phyloP scores from a whole-genome alignment of 2,888 invertebrate genomes.

The Cabera pusaria region DNA sequence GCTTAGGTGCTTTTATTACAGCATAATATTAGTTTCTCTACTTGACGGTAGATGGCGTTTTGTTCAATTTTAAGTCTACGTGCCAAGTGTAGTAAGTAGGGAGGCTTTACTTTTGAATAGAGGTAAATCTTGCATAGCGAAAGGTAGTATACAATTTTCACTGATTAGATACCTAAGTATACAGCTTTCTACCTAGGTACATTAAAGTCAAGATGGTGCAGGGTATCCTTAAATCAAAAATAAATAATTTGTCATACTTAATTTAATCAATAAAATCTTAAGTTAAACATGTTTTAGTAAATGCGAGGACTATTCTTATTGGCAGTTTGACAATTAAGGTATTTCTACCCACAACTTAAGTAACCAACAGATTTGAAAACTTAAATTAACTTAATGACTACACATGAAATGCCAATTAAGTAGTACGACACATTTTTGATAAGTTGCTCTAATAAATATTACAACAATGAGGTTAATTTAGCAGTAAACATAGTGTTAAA shows the following conservation, averaged over 20 bases:
- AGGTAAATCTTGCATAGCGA: no score
- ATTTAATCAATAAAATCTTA: conserved; percentile 38
- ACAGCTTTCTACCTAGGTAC: no score
- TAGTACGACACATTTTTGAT: conserved; percentile 64
- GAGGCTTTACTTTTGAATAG: no score
- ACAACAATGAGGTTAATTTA: conserved; percentile 38
- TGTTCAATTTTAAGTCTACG: conserved; percentile 1
- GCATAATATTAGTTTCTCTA: conserved; percentile 47
- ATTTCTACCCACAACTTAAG: conserved; percentile 35
- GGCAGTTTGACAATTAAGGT: conserved; percentile 55
- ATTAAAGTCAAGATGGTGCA: no score
- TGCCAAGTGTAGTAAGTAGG: no score
- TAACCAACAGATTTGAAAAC: conserved; percentile 56
- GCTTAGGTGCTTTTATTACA: no score
- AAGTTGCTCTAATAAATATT: conserved; percentile 41
- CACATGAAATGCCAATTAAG: conserved; percentile 72
- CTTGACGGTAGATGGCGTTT: conserved; percentile 55
- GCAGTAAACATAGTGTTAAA: conserved; percentile 12
- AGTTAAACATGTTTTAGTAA: conserved; percentile 47
- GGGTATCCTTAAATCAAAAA: conserved; percentile 15
- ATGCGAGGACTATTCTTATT: conserved; percentile 75
- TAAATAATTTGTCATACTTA: conserved; percentile 34
- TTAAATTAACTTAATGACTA: conserved; percentile 48
- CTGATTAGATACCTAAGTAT: no score
- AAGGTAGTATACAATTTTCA: no score